These are phyloP conservation scores for Eustalomyia histrio DNA, from an alignment of 2,888 invertebrate species.

Conservation along the genomic window DNA sequence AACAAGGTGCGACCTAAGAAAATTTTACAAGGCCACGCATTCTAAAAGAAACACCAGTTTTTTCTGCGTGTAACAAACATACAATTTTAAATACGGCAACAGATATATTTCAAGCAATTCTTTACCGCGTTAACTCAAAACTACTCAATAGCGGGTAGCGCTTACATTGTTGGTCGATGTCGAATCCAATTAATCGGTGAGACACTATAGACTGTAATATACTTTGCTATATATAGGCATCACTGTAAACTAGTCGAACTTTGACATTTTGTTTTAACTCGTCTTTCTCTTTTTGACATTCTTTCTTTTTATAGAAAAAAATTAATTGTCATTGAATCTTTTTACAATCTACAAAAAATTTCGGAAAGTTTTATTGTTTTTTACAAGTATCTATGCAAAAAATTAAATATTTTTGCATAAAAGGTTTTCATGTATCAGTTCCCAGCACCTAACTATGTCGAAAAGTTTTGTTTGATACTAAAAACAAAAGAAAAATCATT, in stretches of 20 bases:
- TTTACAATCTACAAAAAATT: slow-evolving; percentile 20
- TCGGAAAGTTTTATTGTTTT: slow-evolving; percentile 34
- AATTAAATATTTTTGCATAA: slow-evolving; percentile 36
- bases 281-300: slow-evolving; percentile 23
- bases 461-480: slow-evolving; percentile 7
- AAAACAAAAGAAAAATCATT: background rate
- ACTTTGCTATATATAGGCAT: too few species aligned
- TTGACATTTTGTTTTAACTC: background rate
- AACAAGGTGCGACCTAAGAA: too few species aligned
- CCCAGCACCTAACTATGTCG: slow-evolving; percentile 27
- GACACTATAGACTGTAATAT: too few species aligned
- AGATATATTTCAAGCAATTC: too few species aligned
- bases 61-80: too few species aligned
- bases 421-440: slow-evolving; percentile 15
- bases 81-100: too few species aligned
- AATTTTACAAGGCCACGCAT: too few species aligned
- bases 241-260: background rate
- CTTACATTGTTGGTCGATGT: too few species aligned
- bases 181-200: too few species aligned
- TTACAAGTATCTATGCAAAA: slow-evolving; percentile 43
- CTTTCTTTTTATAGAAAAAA: slow-evolving; percentile 39
- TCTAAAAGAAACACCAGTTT: too few species aligned
- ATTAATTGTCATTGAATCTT: slow-evolving; percentile 58
- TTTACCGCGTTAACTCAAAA: too few species aligned
- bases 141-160: too few species aligned